Evolutionary conservation across 1,140 invertebrate species (phyloP), one percentile per base, ranked within the genome.

Genomic region (Steinernema khuongi): DNA sequence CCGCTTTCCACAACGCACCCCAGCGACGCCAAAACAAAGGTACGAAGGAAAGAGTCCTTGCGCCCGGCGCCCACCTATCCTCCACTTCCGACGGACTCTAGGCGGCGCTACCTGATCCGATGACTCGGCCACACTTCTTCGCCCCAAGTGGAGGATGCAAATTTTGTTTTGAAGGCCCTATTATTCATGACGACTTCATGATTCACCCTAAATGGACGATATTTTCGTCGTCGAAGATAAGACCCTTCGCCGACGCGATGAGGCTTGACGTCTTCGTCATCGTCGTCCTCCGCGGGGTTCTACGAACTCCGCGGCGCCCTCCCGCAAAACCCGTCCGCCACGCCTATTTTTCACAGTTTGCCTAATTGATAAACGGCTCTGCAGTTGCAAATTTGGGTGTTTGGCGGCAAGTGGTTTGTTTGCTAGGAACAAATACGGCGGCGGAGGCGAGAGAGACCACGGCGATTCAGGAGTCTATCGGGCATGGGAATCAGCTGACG

Each of bases 81-180:
- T n/a, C n/a, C n/a, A n/a, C n/a, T n/a, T n/a, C n/a, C n/a, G n/a
- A n/a, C n/a, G n/a, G n/a, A n/a, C n/a, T n/a, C n/a, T n/a, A n/a
- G n/a, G n/a, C n/a, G n/a, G n/a, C n/a, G n/a, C n/a, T n/a, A n/a
- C n/a, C n/a, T n/a, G n/a, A n/a, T n/a, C n/a, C n/a, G n/a, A n/a
- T n/a, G n/a, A n/a, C n/a, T n/a, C n/a, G n/a, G n/a, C 36, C 19
- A 22, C 50, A 4, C 50, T 26, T 4, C 14, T 11, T 22, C 14
- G 50, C 26, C 26, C 14, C 4, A 22, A 11, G 50, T 26, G 50
- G 22, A 22, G 19, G 50, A 60, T 60, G 50, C 50, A 60, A 60
- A 60, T 60, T 60, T 60, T 60, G 50, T 60, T 60, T 60, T 60
- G 14, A 60, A 60, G 50, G 50, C 22, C 50, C 50, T 60, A 60